Conservation (phyloP, 2,113 vertebrate species). For the Oreocharis arfaki region DNA sequence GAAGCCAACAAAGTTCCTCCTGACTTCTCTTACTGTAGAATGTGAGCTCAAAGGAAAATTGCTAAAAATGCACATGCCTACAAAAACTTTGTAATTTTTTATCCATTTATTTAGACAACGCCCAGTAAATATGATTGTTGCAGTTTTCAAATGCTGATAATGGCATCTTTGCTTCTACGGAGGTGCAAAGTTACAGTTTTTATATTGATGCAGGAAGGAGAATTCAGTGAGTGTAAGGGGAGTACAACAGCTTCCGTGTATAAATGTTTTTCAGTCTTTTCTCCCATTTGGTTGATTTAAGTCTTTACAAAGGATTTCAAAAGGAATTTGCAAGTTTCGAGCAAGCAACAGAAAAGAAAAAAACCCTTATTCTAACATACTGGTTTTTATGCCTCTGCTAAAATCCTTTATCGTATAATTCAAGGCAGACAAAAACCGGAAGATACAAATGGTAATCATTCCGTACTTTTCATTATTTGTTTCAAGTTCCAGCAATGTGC, state of each 20-base stretch:
- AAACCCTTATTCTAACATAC: background rate
- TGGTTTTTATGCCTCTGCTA: background rate
- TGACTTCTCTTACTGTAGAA: background rate
- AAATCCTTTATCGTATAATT: background rate
- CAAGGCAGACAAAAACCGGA: background rate
- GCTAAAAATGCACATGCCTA: background rate
- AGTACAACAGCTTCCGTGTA: background rate
- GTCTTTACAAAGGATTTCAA: conserved; percentile 6
- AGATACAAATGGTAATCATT: background rate
- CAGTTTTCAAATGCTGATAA: background rate
- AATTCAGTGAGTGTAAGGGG: background rate
- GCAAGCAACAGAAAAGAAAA: background rate
- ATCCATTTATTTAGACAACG: background rate
- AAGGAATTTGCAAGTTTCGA: conserved; percentile 29
- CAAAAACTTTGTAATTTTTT: background rate
- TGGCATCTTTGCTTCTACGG: background rate
- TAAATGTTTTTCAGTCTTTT: background rate
- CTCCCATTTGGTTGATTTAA: background rate
- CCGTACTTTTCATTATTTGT: background rate
- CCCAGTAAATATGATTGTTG: background rate
- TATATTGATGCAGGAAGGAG: background rate
- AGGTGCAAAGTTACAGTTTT: background rate
- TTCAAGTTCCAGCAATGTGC: background rate
- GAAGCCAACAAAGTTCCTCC: background rate
- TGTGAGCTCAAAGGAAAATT: background rate